A percentile compares a stretch with the other conserved stretches of the same genome.
phyloP scores from a whole-genome alignment of 2,888 invertebrate species.

The Oxytorus armatus region DNA sequence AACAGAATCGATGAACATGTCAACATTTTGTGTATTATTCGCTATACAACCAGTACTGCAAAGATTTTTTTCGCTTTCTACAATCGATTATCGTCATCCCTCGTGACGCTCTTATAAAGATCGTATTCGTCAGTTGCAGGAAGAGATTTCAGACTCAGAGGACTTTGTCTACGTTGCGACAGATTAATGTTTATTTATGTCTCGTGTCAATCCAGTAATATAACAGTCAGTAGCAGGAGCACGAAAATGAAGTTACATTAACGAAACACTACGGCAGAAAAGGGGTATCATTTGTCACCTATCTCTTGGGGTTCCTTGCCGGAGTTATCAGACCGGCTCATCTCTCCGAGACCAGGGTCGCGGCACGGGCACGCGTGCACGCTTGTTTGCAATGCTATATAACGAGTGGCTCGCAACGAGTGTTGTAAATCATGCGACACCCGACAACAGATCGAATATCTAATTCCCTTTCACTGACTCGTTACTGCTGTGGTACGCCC shows the following conservation, averaged over 20 bases:
- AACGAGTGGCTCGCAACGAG: conserved; percentile 54
- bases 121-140: conserved; percentile 1
- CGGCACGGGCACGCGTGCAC: conserved; percentile 51
- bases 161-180: neutral
- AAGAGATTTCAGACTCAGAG: conserved; percentile 16
- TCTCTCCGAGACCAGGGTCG: conserved; percentile 48
- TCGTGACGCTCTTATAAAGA: too few species aligned
- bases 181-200: conserved; percentile 14
- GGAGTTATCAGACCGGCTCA: conserved; percentile 70
- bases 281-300: conserved; percentile 77
- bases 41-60: too few species aligned
- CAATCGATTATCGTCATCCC: too few species aligned
- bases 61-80: too few species aligned
- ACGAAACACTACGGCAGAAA: conserved; percentile 70
- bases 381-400: conserved; percentile 41
- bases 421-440: conserved; percentile 79
- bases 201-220: conserved; percentile 12
- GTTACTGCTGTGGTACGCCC: conserved; percentile 64
- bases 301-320: conserved; percentile 69
- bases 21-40: too few species aligned
- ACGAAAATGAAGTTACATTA: conserved; percentile 76
- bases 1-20: too few species aligned
- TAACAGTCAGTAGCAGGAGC: conserved; percentile 32
- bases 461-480: conserved; percentile 74
- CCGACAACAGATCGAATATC: conserved; percentile 78